phyloP scores from a whole-genome alignment of 2,888 invertebrate species.

The Amaurobius ferox region DNA sequence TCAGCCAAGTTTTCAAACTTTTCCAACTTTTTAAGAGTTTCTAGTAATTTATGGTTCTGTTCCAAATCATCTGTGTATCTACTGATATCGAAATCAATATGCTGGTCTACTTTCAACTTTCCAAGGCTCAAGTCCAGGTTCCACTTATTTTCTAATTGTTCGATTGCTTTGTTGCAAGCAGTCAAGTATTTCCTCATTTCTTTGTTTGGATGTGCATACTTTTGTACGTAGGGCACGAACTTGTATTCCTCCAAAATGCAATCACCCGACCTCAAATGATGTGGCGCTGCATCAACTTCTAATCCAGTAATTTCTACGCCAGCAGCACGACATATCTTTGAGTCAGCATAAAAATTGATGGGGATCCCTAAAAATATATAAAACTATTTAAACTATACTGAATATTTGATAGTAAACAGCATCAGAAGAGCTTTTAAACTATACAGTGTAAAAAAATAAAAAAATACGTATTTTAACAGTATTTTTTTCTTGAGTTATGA shows the following conservation, averaged over 20 bases:
- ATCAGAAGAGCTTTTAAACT: too few relatives aligned
- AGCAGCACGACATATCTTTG: background rate
- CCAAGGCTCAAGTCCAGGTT: background rate
- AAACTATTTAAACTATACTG: too few relatives aligned
- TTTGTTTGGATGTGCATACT: background rate
- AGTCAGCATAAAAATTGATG: background rate
- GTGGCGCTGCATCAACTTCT: background rate
- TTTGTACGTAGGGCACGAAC: slow-evolving; percentile 37
- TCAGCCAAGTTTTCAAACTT: background rate
- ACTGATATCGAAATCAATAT: background rate
- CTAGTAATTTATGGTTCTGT: background rate
- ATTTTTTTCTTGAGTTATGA: too few relatives aligned
- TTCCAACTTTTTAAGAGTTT: background rate
- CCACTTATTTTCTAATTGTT: background rate
- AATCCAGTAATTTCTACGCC: slow-evolving; percentile 32
- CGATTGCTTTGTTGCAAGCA: slow-evolving; percentile 12
- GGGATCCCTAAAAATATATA: slow-evolving; percentile 43
- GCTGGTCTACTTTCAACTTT: background rate
- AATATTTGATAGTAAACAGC: too few relatives aligned
- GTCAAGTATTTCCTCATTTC: slow-evolving; percentile 1
- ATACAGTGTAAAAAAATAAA: too few relatives aligned
- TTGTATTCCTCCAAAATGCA: slow-evolving; percentile 27
- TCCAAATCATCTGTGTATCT: background rate
- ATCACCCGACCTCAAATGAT: slow-evolving; percentile 86
- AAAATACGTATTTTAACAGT: too few relatives aligned